Evolutionary conservation across 2,888 invertebrate genomes (phyloP).

Genomic region (Eugnorisma glareosa): DNA sequence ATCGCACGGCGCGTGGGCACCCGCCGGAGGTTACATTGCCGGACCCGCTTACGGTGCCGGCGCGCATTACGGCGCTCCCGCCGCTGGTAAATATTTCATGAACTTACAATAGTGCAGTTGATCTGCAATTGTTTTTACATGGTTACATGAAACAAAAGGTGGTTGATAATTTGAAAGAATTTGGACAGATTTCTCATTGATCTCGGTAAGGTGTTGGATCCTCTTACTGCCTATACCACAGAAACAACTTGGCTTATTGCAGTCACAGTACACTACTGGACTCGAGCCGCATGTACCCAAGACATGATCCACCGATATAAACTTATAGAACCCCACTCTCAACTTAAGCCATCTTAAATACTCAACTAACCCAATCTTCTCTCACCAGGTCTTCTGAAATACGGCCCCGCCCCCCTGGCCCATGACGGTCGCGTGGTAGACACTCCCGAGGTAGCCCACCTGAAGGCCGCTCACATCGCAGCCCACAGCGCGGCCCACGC

Average conservation of each 20-base stretch:
- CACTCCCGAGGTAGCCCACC: conserved; percentile 90
- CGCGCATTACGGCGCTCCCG: conserved; percentile 86
- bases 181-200: neutral
- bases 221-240: neutral
- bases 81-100: conserved; percentile 80
- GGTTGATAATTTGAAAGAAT: neutral
- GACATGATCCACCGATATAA: neutral
- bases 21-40: conserved; percentile 79
- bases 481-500: conserved; percentile 86
- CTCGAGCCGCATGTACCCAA: neutral
- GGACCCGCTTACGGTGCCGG: conserved; percentile 74
- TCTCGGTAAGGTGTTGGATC: neutral
- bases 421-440: conserved; percentile 89
- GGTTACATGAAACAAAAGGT: neutral
- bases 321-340: neutral
- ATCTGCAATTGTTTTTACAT: neutral
- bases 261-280: neutral
- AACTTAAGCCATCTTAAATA: neutral
- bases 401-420: conserved; percentile 88
- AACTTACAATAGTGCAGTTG: neutral
- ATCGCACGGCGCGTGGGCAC: conserved; percentile 88
- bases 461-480: conserved; percentile 89
- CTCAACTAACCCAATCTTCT: neutral
- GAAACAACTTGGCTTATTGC: neutral
- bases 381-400: conserved; percentile 86